Evolutionary conservation across 2,888 invertebrate species (phyloP), one percentile per base, ranked within the genome.

Genomic region (Seira musarum): DNA sequence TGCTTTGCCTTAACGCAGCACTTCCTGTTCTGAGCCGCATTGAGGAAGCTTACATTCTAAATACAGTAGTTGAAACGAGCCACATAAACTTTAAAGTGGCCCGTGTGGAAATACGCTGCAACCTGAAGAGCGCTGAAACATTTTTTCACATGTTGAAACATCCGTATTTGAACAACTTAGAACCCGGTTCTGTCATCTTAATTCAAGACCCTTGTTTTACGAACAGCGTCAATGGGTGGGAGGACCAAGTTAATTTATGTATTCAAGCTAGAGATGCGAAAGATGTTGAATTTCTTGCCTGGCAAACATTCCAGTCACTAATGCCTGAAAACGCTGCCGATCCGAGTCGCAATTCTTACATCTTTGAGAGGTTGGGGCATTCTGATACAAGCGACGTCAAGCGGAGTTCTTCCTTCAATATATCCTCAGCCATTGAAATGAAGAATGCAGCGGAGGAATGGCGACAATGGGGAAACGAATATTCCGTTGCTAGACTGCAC

Each of bases 391-490:
- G 53, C 1, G 57, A 8, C 15, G n/a, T 22, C 6, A 68, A 75
- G 19, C 66, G 75, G 19, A 15, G 13, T 24, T 22, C 63, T 5
- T 68, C 76, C 19, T 64, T 64, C 3, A 64, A 53, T 63, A 22
- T 64, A 13, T 77, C 71, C 2, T 25, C 40, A 17, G 35, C 64
- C 17, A 1, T 19, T 35, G 78, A 78, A 35, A 46, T 22, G 21
- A 71, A 67, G 22, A 25, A 17, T 24, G 78, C 61, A 1, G 25
- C 57, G 1, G 61, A 71, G 3, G 78, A 71, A 15, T 78, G 78
- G 78, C 65, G 30, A n/a, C 66, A 61, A 10, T 72, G 66, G 78
- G 78, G 71, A 46, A 72, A 78, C 24, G 46, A 67, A 13, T 46
- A 61, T 19, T 40, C 71, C 10, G 21, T 78, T 6, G 22, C 13